Evolutionary conservation across 2,888 invertebrate species (phyloP), one percentile per base, ranked within the genome.

Genomic region (Myopa testacea): DNA sequence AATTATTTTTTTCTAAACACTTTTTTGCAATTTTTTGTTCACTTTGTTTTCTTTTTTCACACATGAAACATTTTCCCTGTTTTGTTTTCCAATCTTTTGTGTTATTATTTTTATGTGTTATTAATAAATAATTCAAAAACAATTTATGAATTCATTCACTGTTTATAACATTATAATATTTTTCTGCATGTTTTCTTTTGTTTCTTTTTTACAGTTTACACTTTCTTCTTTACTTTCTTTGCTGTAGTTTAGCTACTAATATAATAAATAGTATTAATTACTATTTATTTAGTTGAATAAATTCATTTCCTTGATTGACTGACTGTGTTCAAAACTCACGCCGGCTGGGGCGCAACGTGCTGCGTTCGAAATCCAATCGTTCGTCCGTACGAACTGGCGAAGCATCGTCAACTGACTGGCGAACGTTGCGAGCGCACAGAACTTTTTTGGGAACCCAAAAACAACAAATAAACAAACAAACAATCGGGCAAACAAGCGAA

Each of bases 331-430:
- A 75, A 63, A 55, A 75, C 68, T 45, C 68, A 60, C 75, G 75
- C 75, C 75, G 75, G 75, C 69, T 60, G 68, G 45, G 68, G 67
- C 62, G 72, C 75, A 77, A 79, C 80, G 77, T 81, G 84, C 80
- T 78, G 77, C 58, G 69, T 69, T 69, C 45, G 63, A 75, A 80
- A 81, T 77, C 75, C 74, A 75, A 63, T 81, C 81, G 82, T 82
- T 82, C 84, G 84, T 83, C 83, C 84, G 85, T 86, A 85, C 87
- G 87, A 84, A 86, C 86, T 85, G 85, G 85, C 87, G 85, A 85
- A 87, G 86, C 85, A 86, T 86, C 85, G 87, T 87, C 85, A 85
- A 87, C 84, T 86, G 87, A 87, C 87, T 87, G 87, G 87, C 79
- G 72, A 77, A 63, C 58, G 83, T 84, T 84, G 85, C 85, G 85